phyloP scores from a whole-genome alignment of 2,113 vertebrate species.

The Trichomycterus rosablanca region DNA sequence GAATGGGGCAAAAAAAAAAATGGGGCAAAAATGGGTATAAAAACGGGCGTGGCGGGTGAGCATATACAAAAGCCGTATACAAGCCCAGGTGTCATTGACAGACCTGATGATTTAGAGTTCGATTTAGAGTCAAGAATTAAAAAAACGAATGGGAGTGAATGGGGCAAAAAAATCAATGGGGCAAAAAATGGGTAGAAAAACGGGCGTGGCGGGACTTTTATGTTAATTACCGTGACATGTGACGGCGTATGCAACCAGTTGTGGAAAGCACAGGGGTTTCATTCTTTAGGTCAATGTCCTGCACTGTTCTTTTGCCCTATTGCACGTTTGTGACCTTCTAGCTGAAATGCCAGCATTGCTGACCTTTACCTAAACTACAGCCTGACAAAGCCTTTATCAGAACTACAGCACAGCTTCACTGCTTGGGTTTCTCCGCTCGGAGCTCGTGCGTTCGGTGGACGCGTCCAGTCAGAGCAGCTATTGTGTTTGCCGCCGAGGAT shows the following conservation, averaged over 20 bases:
- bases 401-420: neutral
- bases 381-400: slow-evolving; percentile 21
- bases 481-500: neutral
- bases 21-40: no score
- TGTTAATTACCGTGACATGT: slow-evolving; percentile 16
- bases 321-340: slow-evolving; percentile 32
- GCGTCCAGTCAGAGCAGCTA: neutral
- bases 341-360: slow-evolving; percentile 28
- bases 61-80: no score
- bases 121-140: no score
- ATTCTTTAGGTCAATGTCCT: slow-evolving; percentile 23
- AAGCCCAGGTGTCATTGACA: no score
- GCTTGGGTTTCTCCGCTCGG: neutral
- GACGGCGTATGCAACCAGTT: slow-evolving; percentile 5
- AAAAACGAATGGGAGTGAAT: no score
- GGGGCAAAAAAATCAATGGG: no score
- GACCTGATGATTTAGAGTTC: no score
- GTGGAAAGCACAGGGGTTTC: slow-evolving; percentile 1
- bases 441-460: slow-evolving; percentile 6
- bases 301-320: neutral
- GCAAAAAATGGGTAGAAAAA: no score
- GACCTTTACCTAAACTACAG: slow-evolving; percentile 35
- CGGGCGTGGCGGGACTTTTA: neutral
- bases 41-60: no score
- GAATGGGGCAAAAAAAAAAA: no score